phyloP scores from a whole-genome alignment of 2,888 invertebrate genomes.

The Epistrophe grossulariae region DNA sequence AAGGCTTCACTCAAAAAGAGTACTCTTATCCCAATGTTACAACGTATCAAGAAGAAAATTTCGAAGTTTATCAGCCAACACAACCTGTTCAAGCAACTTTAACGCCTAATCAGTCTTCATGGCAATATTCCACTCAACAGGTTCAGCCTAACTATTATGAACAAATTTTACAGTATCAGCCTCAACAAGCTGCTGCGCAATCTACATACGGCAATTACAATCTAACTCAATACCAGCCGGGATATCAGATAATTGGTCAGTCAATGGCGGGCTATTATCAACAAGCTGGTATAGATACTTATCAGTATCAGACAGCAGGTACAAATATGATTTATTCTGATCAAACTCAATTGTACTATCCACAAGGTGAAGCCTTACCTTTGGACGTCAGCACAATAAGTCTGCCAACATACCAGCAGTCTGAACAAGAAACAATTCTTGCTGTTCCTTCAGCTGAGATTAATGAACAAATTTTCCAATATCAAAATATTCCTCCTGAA shows the following conservation, averaged over 20 bases:
- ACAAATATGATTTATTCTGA: conserved; percentile 76
- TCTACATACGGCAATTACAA: conserved; percentile 67
- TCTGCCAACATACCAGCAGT: conserved; percentile 68
- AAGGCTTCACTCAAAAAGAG: conserved; percentile 5
- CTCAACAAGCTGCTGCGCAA: conserved; percentile 77
- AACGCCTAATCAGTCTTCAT: conserved; percentile 58
- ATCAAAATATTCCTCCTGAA: conserved; percentile 65
- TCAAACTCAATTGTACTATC: conserved; percentile 73
- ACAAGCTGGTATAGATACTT: conserved; percentile 77
- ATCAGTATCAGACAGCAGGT: conserved; percentile 77
- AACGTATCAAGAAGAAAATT: conserved; percentile 42
- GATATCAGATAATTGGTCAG: conserved; percentile 79
- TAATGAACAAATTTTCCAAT: conserved; percentile 51
- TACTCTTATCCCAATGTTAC: conserved; percentile 10
- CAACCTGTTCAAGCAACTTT: conserved; percentile 62
- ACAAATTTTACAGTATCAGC: conserved; percentile 82
- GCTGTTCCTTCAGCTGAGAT: conserved; percentile 36
- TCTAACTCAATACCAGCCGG: conserved; percentile 79
- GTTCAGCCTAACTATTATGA: conserved; percentile 80
- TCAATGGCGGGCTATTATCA: conserved; percentile 80
- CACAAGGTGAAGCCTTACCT: conserved; percentile 63
- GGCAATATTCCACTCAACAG: conserved; percentile 70
- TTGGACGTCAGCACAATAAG: conserved; percentile 51
- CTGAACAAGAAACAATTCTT: conserved; percentile 76
- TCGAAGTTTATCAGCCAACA: conserved; percentile 46